Conservation (phyloP, 64 coral and sea anemone genomes). For the Montipora efflorescens region DNA sequence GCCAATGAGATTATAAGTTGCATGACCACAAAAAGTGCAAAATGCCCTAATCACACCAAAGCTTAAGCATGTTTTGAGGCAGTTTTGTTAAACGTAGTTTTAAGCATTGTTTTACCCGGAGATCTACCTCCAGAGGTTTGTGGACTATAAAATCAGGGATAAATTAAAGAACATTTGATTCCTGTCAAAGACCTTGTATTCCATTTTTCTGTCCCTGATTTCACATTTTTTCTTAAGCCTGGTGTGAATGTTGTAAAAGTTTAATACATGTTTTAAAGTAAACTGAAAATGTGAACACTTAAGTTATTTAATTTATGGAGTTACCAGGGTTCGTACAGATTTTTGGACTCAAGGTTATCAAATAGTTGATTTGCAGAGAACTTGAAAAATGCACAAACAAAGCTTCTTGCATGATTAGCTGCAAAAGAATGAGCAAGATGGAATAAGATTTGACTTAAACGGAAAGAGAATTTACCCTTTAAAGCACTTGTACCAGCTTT, state of each 20-base stretch:
- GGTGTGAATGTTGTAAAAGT: conserved; percentile 36
- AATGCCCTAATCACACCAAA: background rate
- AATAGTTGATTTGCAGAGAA: conserved; percentile 40
- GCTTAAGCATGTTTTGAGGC: background rate
- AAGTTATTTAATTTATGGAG: no score
- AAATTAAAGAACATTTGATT: conserved; percentile 54
- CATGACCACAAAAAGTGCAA: conserved; percentile 37
- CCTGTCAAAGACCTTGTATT: conserved; percentile 10
- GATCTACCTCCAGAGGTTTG: background rate
- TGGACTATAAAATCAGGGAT: background rate
- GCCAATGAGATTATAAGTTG: conserved; percentile 48
- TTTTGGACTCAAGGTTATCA: conserved; percentile 49
- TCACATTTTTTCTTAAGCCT: conserved; percentile 57
- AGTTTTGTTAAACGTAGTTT: background rate
- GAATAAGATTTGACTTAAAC: background rate
- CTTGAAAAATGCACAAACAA: conserved; percentile 39
- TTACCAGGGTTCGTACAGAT: conserved; percentile 50
- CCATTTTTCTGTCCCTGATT: conserved; percentile 40
- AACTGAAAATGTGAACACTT: conserved; percentile 48
- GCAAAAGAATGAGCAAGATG: conserved; percentile 43
- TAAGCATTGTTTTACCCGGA: background rate
- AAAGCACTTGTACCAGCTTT: background rate
- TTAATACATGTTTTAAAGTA: background rate
- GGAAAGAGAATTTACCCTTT: no score
- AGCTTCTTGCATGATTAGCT: conserved; percentile 1